Evolutionary conservation across 1,140 invertebrate species (phyloP), one percentile per base, ranked within the genome.

Genomic region (Megalonaias nervosa): DNA sequence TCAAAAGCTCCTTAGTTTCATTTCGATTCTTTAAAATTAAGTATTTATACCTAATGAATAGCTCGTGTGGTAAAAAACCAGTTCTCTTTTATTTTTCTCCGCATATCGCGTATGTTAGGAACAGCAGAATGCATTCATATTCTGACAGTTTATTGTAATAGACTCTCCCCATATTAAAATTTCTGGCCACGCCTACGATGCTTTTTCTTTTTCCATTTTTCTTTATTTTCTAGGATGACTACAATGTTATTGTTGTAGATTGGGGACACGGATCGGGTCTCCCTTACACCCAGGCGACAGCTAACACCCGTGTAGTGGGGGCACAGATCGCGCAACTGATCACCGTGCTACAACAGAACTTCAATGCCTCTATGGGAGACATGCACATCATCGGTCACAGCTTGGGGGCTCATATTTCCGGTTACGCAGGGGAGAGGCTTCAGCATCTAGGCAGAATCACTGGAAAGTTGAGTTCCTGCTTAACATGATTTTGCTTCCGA

Each of bases 191-290:
- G 38, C 38, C 38, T 6, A 48, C 38, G 38, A 48, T 48, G 38
- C 11, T 48, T 48, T 11, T 48, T 48, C 6, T 48, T 48, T 48
- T 48, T 48, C 38, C 38, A 31, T 48, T 48, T 48, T 19, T n/a
- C 60, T 19, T 62, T 23, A 62, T 59, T 59, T 71, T 78, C 64
- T 31, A 86, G 79, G 95, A 95, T 91, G 94, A 96, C 82, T 94
- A 94, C 81, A 97, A 97, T 88, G 94, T 97, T 0, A 95, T 99
- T 59, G 97, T 96, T 85, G 96, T 99, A 5, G 96, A 99, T 87
- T 98, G 97, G 97, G 95, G 96, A 81, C 94, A 94, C 57, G 97
- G 97, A 0, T 96, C 96, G 9, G 93, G 94, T 0, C 93, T 97
- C 83, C 82, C 84, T 19, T 98, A 98, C 87, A 95, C 97, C 0